Evolutionary conservation across 2,113 vertebrate genomes (phyloP), one percentile per base, ranked within the genome.

Genomic region (Ellobius talpinus): DNA sequence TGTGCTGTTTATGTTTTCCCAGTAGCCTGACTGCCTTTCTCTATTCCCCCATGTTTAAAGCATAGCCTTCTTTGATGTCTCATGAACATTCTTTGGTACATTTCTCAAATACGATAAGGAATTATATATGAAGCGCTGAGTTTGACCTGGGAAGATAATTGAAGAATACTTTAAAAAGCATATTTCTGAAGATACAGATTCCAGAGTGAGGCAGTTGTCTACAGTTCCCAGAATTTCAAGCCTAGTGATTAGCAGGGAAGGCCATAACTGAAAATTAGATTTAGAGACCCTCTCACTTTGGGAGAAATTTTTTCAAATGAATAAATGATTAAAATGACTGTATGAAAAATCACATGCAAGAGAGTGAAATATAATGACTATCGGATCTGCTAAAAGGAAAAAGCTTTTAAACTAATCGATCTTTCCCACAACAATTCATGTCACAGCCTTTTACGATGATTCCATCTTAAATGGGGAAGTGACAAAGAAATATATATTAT

Each of bases 351-450:
- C 93, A 94, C 93, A 96, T 1, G 7, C 90, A 94, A 96, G 96
- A 93, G 96, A 86, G 96, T 97, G 93, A 97, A 97, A 97, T 97
- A 97, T 97, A 97, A 98, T 97, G 96, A 92, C 95, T 96, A 97
- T 97, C 88, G 96, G 95, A 97, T 97, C 97, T 97, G 96, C 97
- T 98, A 98, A 98, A 97, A 98, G 97, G 93, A 95, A 96, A 97
- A 98, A 97, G 98, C 97, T 98, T 98, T 98, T 98, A 97, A 97
- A 97, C 93, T 97, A 96, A 98, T 98, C 94, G 93, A 98, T 98
- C 98, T 97, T 96, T 95, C 96, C 96, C 77, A 97, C 97, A 96
- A 97, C 97, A 97, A 97, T 97, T 97, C 97, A 97, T 98, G 97
- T 95, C 96, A 96, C 68, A 96, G 98, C 90, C 90, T 97, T 97